phyloP scores from a whole-genome alignment of 2,797 vertebrate genomes.

The Carapus acus region DNA sequence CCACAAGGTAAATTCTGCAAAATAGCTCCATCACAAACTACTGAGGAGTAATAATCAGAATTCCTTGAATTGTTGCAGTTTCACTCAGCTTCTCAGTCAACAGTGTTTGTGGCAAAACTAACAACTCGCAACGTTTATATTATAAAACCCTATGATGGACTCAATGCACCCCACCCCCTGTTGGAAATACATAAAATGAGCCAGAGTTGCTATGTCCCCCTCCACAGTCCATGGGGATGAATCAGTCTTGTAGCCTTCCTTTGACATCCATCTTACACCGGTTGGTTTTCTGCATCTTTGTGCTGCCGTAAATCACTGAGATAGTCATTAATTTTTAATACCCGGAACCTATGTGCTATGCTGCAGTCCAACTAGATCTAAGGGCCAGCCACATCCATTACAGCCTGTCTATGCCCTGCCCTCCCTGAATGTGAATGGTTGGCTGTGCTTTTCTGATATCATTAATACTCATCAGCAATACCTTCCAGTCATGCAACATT shows the following conservation, averaged over 20 bases:
- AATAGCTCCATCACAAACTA: too few species aligned
- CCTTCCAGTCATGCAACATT: conserved; percentile 49
- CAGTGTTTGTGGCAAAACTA: too few species aligned
- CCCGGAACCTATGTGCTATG: conserved; percentile 46
- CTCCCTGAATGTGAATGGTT: conserved; percentile 54
- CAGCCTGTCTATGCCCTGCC: conserved; percentile 39
- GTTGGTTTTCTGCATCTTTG: conserved; percentile 56
- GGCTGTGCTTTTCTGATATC: conserved; percentile 58
- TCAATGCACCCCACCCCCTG: conserved; percentile 7
- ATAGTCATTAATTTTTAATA: conserved; percentile 73
- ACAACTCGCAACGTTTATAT: conserved; percentile 7
- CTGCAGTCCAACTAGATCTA: conserved; percentile 44
- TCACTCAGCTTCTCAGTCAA: too few species aligned
- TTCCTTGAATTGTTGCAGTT: too few species aligned
- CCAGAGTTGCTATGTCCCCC: conserved; percentile 7
- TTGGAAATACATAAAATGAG: conserved; percentile 9
- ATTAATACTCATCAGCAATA: conserved; percentile 67
- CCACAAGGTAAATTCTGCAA: too few species aligned
- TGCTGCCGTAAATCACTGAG: conserved; percentile 70
- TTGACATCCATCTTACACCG: conserved; percentile 60
- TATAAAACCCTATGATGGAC: background rate
- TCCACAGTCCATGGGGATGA: conserved; percentile 21
- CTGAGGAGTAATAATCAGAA: too few species aligned
- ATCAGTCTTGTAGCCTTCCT: conserved; percentile 44
- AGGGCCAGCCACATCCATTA: conserved; percentile 60